phyloP scores from a whole-genome alignment of 2,888 invertebrate genomes.

The Coelopa pilipes region DNA sequence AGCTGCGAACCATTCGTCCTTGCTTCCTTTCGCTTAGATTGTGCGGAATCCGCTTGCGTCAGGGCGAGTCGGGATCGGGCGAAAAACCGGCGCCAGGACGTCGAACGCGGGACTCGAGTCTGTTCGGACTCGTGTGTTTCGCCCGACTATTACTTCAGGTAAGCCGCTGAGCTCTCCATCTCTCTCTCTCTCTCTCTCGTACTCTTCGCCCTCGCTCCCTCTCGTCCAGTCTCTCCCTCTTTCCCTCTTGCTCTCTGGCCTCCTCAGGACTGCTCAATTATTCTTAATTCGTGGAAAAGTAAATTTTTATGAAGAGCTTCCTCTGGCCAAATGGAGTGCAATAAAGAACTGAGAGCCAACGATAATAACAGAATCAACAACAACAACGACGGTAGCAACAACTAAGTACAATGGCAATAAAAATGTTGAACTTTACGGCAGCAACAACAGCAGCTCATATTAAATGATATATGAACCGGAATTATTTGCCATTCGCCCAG shows the following conservation, averaged over 20 bases:
- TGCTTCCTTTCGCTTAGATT: too few relatives aligned
- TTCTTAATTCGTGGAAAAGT: constrained; percentile 40
- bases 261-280: constrained; percentile 38
- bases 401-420: not conserved
- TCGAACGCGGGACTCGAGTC: not conserved
- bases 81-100: not conserved
- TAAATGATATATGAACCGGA: not conserved
- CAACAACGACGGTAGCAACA: not conserved
- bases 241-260: not conserved
- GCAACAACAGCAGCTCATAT: constrained; percentile 5
- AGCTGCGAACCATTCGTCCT: too few relatives aligned
- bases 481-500: too few relatives aligned
- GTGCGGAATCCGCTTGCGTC: too few relatives aligned
- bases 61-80: not conserved
- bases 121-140: not conserved
- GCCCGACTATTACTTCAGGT: not conserved
- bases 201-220: not conserved
- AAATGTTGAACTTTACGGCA: not conserved
- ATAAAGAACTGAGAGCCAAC: constrained; percentile 1
- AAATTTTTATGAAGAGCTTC: constrained; percentile 36
- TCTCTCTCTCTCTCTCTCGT: not conserved
- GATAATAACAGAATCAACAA: not conserved
- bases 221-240: not conserved
- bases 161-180: not conserved
- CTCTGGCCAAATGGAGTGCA: not conserved